These are phyloP conservation scores for Alcedo atthis DNA, from an alignment of 2,797 vertebrate genomes.

Conservation along the genomic window DNA sequence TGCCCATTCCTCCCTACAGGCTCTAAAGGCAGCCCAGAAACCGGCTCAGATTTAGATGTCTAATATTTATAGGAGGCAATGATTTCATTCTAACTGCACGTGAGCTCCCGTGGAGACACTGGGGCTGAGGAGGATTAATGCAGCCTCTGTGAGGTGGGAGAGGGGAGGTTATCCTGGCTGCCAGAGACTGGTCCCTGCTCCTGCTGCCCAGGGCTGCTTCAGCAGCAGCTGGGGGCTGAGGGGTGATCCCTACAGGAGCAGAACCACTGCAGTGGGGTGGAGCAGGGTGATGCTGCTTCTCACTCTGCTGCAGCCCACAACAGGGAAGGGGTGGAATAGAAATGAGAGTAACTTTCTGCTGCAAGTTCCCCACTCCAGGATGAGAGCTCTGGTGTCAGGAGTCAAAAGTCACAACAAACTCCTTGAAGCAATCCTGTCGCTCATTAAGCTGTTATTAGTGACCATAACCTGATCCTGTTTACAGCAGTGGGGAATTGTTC, in stretches of 20 bases:
- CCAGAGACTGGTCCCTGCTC: neutral
- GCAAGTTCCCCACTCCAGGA: neutral
- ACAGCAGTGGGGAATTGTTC: neutral
- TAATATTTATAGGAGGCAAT: neutral
- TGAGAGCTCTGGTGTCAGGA: neutral
- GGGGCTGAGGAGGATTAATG: neutral
- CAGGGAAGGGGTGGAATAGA: neutral
- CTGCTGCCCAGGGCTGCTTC: neutral
- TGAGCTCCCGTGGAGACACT: neutral
- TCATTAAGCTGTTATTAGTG: neutral
- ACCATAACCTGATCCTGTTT: too few species aligned
- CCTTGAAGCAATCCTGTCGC: neutral
- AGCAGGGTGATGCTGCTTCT: neutral
- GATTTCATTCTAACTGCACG: neutral
- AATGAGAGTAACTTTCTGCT: neutral
- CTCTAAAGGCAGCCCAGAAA: neutral
- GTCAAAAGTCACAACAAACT: neutral
- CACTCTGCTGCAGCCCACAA: neutral
- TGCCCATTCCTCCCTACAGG: neutral
- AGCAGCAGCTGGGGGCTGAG: neutral
- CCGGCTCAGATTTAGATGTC: neutral
- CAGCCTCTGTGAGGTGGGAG: neutral
- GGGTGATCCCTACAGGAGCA: rapidly evolving
- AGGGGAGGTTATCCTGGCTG: neutral
- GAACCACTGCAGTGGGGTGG: rapidly evolving